phyloP scores from a whole-genome alignment of 2,888 invertebrate genomes.

The Andrena bucephala region DNA sequence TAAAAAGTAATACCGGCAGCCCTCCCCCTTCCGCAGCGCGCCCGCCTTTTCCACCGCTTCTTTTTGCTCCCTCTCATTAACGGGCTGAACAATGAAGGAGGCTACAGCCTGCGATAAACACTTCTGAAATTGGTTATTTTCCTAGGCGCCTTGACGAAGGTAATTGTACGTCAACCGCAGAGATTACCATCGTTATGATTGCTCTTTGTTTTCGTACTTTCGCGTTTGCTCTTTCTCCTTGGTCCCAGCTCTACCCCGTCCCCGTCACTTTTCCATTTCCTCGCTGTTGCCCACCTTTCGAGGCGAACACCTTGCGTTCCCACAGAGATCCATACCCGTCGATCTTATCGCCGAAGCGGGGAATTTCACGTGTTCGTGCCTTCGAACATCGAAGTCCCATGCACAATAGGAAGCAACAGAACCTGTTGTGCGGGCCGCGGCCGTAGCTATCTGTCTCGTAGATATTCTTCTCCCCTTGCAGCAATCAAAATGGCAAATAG shows the following conservation, averaged over 20 bases:
- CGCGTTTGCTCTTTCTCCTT: constrained; percentile 46
- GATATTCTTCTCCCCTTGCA: neutral
- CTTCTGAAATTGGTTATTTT: constrained; percentile 82
- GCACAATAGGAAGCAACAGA: constrained; percentile 1
- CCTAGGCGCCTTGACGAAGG: constrained; percentile 76
- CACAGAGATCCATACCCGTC: constrained; percentile 9
- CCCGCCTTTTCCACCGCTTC: constrained; percentile 10
- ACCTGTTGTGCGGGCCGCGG: neutral
- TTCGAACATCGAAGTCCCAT: neutral
- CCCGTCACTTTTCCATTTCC: neutral
- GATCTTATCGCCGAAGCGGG: neutral
- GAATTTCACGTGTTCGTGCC: neutral
- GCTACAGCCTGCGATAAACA: constrained; percentile 78
- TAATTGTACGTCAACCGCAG: constrained; percentile 82
- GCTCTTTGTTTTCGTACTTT: constrained; percentile 79
- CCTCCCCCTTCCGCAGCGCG: constrained; percentile 30
- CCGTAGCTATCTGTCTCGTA: neutral
- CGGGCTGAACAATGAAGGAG: constrained; percentile 73
- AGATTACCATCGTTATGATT: constrained; percentile 82
- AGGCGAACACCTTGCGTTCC: neutral
- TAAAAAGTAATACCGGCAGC: constrained; percentile 66
- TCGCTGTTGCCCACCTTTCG: neutral
- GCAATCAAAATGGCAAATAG: constrained; percentile 29
- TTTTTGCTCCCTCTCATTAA: constrained; percentile 73
- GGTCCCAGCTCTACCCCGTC: neutral